Evolutionary conservation across 2,113 vertebrate genomes (phyloP).

Genomic region (Pontoporia blainvillei): DNA sequence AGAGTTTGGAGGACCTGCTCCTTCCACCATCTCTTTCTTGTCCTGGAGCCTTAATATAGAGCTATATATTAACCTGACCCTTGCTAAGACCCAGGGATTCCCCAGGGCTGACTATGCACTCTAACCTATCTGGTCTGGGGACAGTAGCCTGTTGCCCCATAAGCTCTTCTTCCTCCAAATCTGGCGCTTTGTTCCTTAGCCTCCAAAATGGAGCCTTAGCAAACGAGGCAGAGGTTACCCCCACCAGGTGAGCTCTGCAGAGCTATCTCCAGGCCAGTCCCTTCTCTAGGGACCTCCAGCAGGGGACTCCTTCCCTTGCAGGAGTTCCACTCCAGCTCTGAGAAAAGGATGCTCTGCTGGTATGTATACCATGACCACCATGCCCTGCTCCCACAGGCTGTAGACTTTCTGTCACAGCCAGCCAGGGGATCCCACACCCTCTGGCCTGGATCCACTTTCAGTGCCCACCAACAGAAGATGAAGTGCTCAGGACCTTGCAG

Average conservation of each 20-base stretch:
- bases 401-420: not conserved
- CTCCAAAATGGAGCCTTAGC: not conserved
- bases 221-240: not conserved
- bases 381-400: not conserved
- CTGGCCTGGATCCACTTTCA: not conserved
- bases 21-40: not conserved
- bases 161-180: not conserved
- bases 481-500: not conserved
- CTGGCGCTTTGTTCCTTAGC: constrained; percentile 31
- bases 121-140: not conserved
- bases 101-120: not conserved
- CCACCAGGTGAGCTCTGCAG: not conserved
- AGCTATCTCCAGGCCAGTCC: not conserved
- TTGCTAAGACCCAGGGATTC: not conserved
- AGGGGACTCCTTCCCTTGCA: not conserved
- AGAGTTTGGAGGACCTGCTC: not conserved
- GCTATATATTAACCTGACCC: not conserved
- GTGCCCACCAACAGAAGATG: not conserved
- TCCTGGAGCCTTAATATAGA: constrained; percentile 7
- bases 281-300: not conserved
- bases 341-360: not conserved
- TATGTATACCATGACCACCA: not conserved
- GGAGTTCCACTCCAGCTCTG: not conserved
- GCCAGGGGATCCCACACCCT: not conserved
- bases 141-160: not conserved